Percentiles rank a stretch among this genome's conserved stretches.
Conservation (phyloP, 2,797 vertebrate genomes). For the Florisuga fusca region DNA sequence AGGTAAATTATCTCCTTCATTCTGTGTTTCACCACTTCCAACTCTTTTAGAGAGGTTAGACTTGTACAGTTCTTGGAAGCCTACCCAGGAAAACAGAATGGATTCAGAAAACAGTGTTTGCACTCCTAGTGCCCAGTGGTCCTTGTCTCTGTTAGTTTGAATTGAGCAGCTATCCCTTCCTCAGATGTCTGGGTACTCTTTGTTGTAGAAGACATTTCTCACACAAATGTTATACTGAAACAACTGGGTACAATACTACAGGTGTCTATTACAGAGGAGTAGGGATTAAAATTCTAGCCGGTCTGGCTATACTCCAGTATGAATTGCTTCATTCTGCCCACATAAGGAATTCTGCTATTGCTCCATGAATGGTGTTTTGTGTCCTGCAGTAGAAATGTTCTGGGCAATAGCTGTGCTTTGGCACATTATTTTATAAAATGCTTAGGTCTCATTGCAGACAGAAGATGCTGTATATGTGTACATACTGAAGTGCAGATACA, state of each 20-base stretch:
- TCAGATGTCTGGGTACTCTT: neutral
- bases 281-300: neutral
- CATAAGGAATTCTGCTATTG: neutral
- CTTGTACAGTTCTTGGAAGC: neutral
- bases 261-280: neutral
- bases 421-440: neutral
- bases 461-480: neutral
- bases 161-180: neutral
- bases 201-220: neutral
- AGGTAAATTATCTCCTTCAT: neutral
- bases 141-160: neutral
- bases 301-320: neutral
- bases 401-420: neutral
- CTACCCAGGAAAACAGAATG: neutral
- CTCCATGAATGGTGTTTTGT: neutral
- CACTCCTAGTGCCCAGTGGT: neutral
- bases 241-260: neutral
- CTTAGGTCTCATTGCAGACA: neutral
- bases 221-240: neutral
- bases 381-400: neutral
- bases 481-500: neutral
- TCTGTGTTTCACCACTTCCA: neutral
- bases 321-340: neutral
- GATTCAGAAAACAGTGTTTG: neutral
- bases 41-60: neutral